Base-by-base conservation (phyloP, 2,113 vertebrate genomes). In the Turdus rufiventris region DNA sequence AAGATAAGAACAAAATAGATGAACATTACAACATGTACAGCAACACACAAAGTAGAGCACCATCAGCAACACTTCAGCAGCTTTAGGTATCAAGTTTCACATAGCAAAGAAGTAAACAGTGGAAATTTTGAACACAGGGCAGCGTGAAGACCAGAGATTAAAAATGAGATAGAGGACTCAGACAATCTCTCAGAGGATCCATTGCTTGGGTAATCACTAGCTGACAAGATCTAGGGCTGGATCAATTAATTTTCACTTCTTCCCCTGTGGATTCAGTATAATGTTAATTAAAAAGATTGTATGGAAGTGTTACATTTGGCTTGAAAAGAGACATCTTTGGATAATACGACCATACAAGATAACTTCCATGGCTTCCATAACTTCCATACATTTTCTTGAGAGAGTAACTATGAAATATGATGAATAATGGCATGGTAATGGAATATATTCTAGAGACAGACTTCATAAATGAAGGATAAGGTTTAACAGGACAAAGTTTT, bases 401-500 rank as follows among this genome's bases (percentile, higher is more conserved):
- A 84, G 21, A 81, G 28, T 11, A 87, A 66, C 68, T 89, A 73
- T 1, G 5, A 91, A 94, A 81, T 45, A 63, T 34, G 38, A 85
- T 61, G 26, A 87, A 85, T 43, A 82, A 89, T 42, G 16, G 9
- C 43, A 47, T 61, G 25, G 43, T 56, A 95, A 87, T 36, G 51
- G 74, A 76, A 91, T 83, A 91, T 17, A 79, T 91, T 76, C 60
- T 66, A 70, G 51, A 91, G 87, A 31, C 24, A 68, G 43, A 70
- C 33, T 76, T 88, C 33, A 71, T 63, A 91, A 94, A 26, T 76
- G 66, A 95, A 91, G 81, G 36, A 66, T 56, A 79, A 89, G 26
- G 9, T 79, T 94, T 89, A 89, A 80, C 31, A 73, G 71, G 60
- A 85, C 88, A 76, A 89, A 72, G 14, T 88, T 94, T 94, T 89